A percentile compares a stretch with the other conserved stretches of the same genome.
Evolutionary conservation across 2,888 invertebrate species (phyloP).

Genomic region (Vesta saturnalis): DNA sequence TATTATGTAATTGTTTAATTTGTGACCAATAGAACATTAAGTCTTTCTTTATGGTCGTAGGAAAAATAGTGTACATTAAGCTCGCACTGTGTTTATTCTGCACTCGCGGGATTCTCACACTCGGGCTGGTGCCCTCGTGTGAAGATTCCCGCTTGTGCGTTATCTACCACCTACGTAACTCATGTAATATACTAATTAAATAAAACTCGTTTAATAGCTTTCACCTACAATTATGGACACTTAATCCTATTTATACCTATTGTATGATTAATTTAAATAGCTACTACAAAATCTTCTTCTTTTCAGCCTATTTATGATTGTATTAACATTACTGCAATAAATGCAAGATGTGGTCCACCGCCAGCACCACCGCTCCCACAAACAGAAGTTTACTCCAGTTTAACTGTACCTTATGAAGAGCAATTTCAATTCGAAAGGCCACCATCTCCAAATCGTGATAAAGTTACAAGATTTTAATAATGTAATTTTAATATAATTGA

Average conservation of each 20-base stretch:
- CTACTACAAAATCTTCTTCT: slow-evolving; percentile 32
- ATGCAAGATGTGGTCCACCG: slow-evolving; percentile 41
- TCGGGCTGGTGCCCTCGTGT: no score
- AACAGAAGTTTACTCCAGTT: slow-evolving; percentile 54
- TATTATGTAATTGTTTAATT: no score
- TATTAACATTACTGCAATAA: slow-evolving; percentile 65
- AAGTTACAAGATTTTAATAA: slow-evolving; percentile 59
- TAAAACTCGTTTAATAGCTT: no score
- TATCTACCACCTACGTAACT: no score
- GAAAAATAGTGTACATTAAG: no score
- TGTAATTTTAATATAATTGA: slow-evolving; percentile 3
- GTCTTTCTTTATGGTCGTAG: no score
- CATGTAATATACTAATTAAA: no score
- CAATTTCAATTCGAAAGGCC: slow-evolving; percentile 52
- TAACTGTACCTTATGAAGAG: slow-evolving; percentile 53
- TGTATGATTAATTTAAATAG: background rate
- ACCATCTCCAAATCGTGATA: slow-evolving; percentile 53
- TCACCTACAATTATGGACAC: no score
- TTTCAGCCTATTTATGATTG: slow-evolving; percentile 68
- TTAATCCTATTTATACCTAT: background rate
- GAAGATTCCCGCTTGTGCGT: no score
- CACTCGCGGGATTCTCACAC: no score
- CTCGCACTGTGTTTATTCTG: no score
- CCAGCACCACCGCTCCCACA: slow-evolving; percentile 46
- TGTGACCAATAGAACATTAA: no score